A percentile compares a stretch with the other conserved stretches of the same genome.
Conservation (phyloP, 2,888 invertebrate species). For the Dusona sp. region DNA sequence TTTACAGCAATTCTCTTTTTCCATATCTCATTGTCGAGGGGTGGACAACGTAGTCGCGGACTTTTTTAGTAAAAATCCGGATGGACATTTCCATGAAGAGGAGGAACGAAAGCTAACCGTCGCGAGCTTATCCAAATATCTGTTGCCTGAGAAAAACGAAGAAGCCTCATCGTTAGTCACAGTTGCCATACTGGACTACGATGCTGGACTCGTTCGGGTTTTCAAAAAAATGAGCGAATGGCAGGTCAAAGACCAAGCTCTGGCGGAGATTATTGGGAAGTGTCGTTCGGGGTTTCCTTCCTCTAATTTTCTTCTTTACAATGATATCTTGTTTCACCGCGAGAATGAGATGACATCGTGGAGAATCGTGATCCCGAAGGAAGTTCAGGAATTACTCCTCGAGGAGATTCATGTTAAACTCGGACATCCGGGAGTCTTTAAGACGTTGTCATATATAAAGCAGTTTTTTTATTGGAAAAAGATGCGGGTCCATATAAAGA, state of each 20-base stretch:
- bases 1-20: conserved; percentile 33
- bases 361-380: too few relatives aligned
- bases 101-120: not conserved
- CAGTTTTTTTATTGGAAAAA: conserved; percentile 26
- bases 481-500: not conserved
- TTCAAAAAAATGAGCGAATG: not conserved
- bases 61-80: not conserved
- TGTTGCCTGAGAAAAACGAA: not conserved
- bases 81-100: not conserved
- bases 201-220: not conserved
- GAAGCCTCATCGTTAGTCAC: not conserved
- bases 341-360: too few relatives aligned
- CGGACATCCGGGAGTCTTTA: not conserved
- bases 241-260: not conserved
- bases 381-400: not conserved
- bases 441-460: not conserved
- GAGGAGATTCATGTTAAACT: not conserved
- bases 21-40: not conserved
- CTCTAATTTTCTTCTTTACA: too few relatives aligned
- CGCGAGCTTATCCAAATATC: not conserved
- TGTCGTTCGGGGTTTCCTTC: not conserved
- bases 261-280: not conserved
- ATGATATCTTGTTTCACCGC: too few relatives aligned
- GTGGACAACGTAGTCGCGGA: not conserved
- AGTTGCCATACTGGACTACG: not conserved